phyloP scores from a whole-genome alignment of 2,888 invertebrate genomes.

The Dryomyza anilis region DNA sequence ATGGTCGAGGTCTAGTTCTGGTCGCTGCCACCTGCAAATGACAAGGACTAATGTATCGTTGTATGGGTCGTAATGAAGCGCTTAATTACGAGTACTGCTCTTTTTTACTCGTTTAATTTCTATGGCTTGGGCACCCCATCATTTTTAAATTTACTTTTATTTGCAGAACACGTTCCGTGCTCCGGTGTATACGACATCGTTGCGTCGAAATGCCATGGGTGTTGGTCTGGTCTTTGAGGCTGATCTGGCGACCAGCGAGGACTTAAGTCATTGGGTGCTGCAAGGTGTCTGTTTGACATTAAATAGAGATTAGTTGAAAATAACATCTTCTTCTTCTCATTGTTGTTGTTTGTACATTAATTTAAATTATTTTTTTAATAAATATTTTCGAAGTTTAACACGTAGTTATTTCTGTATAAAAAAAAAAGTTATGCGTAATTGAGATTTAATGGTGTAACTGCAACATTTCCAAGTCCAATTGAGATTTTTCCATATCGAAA shows the following conservation, averaged over 20 bases:
- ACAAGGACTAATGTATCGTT: conserved; percentile 51
- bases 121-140: conserved; percentile 9
- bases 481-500: too few species aligned
- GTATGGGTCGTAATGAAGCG: conserved; percentile 47
- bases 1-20: background rate
- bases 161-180: conserved; percentile 82
- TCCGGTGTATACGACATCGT: conserved; percentile 89
- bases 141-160: conserved; percentile 18
- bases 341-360: too few species aligned
- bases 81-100: conserved; percentile 41
- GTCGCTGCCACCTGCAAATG: conserved; percentile 44
- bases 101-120: background rate
- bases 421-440: too few species aligned
- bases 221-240: conserved; percentile 90
- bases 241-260: conserved; percentile 80
- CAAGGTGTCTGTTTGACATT: conserved; percentile 88
- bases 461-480: too few species aligned
- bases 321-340: conserved; percentile 39
- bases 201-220: conserved; percentile 88
- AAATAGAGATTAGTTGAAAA: conserved; percentile 71
- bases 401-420: too few species aligned
- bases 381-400: too few species aligned
- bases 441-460: too few species aligned
- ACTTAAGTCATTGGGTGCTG: conserved; percentile 86
- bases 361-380: too few species aligned